Evolutionary conservation across 2,113 vertebrate genomes (phyloP).

Genomic region (Gobiocypris rarus): DNA sequence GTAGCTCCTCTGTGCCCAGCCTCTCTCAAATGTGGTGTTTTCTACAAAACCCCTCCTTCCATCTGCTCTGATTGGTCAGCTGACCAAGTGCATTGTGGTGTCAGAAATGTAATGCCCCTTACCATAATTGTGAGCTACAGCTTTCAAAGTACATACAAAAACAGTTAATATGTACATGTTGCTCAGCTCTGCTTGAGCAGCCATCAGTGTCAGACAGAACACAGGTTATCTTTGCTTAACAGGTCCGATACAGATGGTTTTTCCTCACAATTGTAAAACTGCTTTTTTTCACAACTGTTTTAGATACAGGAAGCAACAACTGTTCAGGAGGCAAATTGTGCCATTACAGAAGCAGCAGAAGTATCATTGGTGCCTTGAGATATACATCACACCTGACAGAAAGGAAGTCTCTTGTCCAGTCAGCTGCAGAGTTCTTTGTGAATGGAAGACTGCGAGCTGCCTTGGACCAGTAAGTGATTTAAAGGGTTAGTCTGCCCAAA

Average conservation of each 20-base stretch:
- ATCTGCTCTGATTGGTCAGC: no score
- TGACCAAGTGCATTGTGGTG: background rate
- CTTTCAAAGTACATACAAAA: background rate
- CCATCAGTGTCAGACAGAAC: background rate
- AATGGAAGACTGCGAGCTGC: constrained; percentile 36
- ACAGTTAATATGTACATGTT: background rate
- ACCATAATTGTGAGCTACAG: background rate
- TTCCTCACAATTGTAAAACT: background rate
- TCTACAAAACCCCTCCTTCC: background rate
- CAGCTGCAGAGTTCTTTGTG: constrained; percentile 39
- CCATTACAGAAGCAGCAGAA: constrained; percentile 43
- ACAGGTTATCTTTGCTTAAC: background rate
- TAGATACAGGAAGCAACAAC: constrained; percentile 34
- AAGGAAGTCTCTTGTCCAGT: constrained; percentile 38
- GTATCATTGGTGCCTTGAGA: constrained; percentile 19
- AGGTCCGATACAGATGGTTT: no score
- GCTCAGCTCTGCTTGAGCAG: background rate
- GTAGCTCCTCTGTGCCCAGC: background rate
- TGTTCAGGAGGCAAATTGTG: constrained; percentile 31
- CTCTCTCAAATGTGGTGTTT: background rate
- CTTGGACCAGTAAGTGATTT: constrained; percentile 42
- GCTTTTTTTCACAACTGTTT: background rate
- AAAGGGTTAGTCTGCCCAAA: background rate
- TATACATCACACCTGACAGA: background rate
- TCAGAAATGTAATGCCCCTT: background rate